Conservation (phyloP, 2,888 invertebrate genomes). For the Orchestes rusci region DNA sequence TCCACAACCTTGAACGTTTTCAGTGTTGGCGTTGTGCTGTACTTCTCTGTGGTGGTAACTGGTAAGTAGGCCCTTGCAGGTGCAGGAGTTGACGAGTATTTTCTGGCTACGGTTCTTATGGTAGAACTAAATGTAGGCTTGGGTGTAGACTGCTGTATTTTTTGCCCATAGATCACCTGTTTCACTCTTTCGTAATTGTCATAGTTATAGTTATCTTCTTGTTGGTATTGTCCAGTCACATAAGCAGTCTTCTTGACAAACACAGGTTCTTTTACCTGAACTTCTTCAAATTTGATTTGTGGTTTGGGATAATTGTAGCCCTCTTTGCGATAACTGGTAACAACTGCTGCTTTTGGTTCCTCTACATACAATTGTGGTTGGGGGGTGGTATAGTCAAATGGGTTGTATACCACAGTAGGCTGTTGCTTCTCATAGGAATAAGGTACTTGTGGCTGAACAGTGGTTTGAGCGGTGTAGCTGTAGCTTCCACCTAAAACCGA, state of each 20-base stretch:
- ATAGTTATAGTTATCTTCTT: constrained; percentile 8
- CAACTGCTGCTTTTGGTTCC: constrained; percentile 19
- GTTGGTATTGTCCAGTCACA: constrained; percentile 31
- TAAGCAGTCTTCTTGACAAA: constrained; percentile 39
- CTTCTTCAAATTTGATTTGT: constrained; percentile 38
- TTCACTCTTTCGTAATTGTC: constrained; percentile 15
- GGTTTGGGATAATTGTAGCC: constrained; percentile 34
- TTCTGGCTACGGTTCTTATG: constrained; percentile 36
- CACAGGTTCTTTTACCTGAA: constrained; percentile 35
- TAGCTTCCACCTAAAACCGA: too few relatives aligned
- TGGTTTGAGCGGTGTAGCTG: too few relatives aligned
- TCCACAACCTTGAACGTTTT: constrained; percentile 11
- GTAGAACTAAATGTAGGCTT: constrained; percentile 42
- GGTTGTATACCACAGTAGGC: too few relatives aligned
- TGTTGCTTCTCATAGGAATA: too few relatives aligned
- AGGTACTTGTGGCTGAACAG: too few relatives aligned
- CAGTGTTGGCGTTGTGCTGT: constrained; percentile 10
- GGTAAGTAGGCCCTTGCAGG: constrained; percentile 19
- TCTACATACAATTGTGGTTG: background rate
- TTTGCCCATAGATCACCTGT: constrained; percentile 8
- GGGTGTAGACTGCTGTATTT: constrained; percentile 29
- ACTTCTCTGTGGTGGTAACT: constrained; percentile 18
- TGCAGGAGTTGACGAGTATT: constrained; percentile 21
- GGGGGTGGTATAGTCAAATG: background rate
- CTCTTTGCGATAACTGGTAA: constrained; percentile 11